These are phyloP conservation scores for Ambastaia sidthimunki DNA, from an alignment of 2,797 vertebrate species.

Conservation along the genomic window DNA sequence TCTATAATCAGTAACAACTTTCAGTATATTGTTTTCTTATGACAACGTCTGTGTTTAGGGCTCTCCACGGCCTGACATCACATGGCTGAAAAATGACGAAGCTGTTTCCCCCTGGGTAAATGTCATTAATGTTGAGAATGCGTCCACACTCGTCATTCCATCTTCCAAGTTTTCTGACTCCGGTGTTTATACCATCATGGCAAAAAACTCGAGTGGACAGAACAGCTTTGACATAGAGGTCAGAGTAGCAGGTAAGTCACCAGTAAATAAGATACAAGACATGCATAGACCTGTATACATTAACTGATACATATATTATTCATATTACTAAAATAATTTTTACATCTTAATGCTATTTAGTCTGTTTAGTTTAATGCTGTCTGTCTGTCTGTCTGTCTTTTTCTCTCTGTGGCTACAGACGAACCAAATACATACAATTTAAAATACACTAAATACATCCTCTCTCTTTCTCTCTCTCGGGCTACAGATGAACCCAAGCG, in stretches of 20 bases:
- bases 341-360: too few relatives aligned
- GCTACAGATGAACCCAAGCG: constrained; percentile 85
- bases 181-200: constrained; percentile 79
- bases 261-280: too few relatives aligned
- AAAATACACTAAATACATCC: too few relatives aligned
- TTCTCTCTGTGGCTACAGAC: too few relatives aligned
- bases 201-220: constrained; percentile 77
- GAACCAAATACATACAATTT: too few relatives aligned
- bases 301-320: too few relatives aligned
- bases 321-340: too few relatives aligned
- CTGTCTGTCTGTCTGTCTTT: too few relatives aligned
- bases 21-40: not conserved
- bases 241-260: constrained; percentile 84
- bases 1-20: too few relatives aligned
- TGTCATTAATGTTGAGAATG: constrained; percentile 72
- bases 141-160: constrained; percentile 82
- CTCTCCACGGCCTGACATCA: constrained; percentile 80
- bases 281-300: too few relatives aligned
- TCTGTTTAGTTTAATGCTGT: too few relatives aligned
- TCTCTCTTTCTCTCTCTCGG: too few relatives aligned
- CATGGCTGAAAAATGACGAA: constrained; percentile 85
- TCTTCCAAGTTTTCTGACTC: constrained; percentile 79
- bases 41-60: constrained; percentile 69
- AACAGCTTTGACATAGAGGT: constrained; percentile 80
- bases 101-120: constrained; percentile 74